phyloP scores from a whole-genome alignment of 2,888 invertebrate species.

The Athalia rosae region DNA sequence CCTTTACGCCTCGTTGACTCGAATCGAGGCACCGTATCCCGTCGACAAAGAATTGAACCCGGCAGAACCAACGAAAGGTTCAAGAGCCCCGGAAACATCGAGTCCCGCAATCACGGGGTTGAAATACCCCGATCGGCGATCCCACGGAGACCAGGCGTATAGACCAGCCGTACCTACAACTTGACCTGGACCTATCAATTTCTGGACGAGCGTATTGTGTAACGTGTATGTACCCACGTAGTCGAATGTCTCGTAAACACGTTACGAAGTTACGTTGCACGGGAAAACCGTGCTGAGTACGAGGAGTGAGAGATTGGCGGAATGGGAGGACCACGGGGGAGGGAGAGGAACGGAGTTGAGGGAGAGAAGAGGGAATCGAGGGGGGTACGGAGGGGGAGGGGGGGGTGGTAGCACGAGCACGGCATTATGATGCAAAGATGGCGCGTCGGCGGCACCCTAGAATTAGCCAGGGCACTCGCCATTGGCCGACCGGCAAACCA shows the following conservation, averaged over 20 bases:
- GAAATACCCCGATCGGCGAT: slow-evolving; percentile 67
- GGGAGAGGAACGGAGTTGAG: slow-evolving; percentile 52
- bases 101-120: slow-evolving; percentile 49
- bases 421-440: slow-evolving; percentile 74
- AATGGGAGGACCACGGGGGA: slow-evolving; percentile 54
- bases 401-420: slow-evolving; percentile 63
- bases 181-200: slow-evolving; percentile 6
- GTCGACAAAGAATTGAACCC: too few relatives aligned
- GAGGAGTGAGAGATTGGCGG: slow-evolving; percentile 55
- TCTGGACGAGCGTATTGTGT: not conserved
- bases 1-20: too few relatives aligned
- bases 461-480: slow-evolving; percentile 73
- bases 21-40: too few relatives aligned
- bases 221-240: not conserved
- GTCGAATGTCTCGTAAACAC: too few relatives aligned
- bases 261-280: not conserved
- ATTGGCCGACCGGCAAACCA: slow-evolving; percentile 73
- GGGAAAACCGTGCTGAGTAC: slow-evolving; percentile 47
- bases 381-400: slow-evolving; percentile 50
- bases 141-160: slow-evolving; percentile 70
- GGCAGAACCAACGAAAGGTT: too few relatives aligned
- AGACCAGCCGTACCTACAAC: slow-evolving; percentile 59
- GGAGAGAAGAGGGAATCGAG: slow-evolving; percentile 43
- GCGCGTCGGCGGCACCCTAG: slow-evolving; percentile 73
- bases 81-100: too few relatives aligned